A percentile compares a stretch with the other conserved stretches of the same genome.
Evolutionary conservation across 2,797 vertebrate genomes (phyloP).

Genomic region (Uromys caudimaculatus): DNA sequence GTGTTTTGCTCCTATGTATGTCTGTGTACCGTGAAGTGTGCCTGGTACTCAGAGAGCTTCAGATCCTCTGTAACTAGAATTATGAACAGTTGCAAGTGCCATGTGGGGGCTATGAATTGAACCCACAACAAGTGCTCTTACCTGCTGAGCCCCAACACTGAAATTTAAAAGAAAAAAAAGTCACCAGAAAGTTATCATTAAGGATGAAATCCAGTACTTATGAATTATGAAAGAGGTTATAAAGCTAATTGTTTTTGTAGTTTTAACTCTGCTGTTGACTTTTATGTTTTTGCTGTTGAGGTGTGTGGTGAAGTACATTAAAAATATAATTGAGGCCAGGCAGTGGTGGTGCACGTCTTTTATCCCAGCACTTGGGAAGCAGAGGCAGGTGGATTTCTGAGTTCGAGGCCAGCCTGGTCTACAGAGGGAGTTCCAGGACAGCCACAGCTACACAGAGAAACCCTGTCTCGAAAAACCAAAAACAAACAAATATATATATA

Average conservation of each 20-base stretch:
- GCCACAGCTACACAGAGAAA: not conserved
- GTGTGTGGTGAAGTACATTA: not conserved
- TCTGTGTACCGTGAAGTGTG: not conserved
- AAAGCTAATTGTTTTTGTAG: not conserved
- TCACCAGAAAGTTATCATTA: not conserved
- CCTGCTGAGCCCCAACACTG: not conserved
- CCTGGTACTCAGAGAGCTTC: not conserved
- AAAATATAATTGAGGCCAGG: not conserved
- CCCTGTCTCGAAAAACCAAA: not conserved
- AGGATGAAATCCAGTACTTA: not conserved
- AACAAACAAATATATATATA: no score
- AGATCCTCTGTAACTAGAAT: not conserved
- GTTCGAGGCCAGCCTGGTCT: no score
- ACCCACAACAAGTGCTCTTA: not conserved
- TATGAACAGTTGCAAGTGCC: not conserved
- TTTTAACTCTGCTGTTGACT: not conserved
- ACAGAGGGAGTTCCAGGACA: not conserved
- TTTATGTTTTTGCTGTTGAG: not conserved
- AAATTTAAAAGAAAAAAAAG: not conserved
- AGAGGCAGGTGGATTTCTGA: not conserved
- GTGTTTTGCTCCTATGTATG: not conserved
- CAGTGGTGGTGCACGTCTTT: not conserved
- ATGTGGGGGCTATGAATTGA: not conserved
- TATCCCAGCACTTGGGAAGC: not conserved
- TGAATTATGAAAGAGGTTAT: not conserved